Conservation (phyloP, 2,113 vertebrate genomes). For the Trinectes maculatus region DNA sequence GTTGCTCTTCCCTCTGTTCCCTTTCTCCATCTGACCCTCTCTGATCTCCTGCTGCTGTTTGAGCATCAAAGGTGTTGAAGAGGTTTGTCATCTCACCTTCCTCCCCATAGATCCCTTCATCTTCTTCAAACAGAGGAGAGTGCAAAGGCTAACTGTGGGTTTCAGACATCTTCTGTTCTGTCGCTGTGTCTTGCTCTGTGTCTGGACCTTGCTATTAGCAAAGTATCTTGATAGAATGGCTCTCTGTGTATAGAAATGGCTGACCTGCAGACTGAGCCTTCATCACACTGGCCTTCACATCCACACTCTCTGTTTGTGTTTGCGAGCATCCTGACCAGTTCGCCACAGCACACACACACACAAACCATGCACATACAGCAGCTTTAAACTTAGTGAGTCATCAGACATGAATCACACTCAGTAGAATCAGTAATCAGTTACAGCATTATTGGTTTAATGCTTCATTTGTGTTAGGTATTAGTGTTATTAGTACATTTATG, state of each 20-base stretch:
- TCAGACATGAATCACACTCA: background rate
- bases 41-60: slow-evolving; percentile 61
- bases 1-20: slow-evolving; percentile 10
- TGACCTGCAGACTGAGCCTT: slow-evolving; percentile 19
- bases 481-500: background rate
- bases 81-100: slow-evolving; percentile 66
- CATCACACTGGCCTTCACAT: slow-evolving; percentile 10
- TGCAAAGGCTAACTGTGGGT: slow-evolving; percentile 64
- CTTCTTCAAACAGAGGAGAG: slow-evolving; percentile 65
- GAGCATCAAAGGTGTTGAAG: slow-evolving; percentile 74
- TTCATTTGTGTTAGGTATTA: background rate
- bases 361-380: too few relatives aligned
- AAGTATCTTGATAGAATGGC: slow-evolving; percentile 18
- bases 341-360: too few relatives aligned
- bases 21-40: slow-evolving; percentile 40
- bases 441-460: background rate
- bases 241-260: background rate
- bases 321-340: too few relatives aligned
- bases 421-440: background rate
- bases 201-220: slow-evolving; percentile 16
- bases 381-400: too few relatives aligned
- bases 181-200: background rate
- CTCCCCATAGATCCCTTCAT: slow-evolving; percentile 61
- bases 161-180: slow-evolving; percentile 25
- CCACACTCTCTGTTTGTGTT: background rate